Percentiles rank a stretch among this genome's conserved stretches.
These are phyloP conservation scores for Agriopis marginaria DNA, from an alignment of 2,888 invertebrate genomes.

Conservation along the genomic window DNA sequence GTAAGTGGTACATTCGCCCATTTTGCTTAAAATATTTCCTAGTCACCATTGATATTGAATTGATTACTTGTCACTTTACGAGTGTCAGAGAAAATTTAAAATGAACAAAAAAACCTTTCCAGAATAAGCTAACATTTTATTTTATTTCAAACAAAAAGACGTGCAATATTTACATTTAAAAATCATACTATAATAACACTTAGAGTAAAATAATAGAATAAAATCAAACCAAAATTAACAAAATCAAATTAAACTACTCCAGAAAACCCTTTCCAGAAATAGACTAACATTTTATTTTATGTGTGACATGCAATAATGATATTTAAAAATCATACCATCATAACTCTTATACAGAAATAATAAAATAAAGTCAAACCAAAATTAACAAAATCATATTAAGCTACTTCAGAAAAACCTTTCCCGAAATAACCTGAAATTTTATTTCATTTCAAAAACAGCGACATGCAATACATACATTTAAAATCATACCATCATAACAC, in stretches of 20 bases:
- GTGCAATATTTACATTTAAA: background rate
- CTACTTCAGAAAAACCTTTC: too few species aligned
- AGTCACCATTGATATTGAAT: too few species aligned
- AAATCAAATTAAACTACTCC: constrained; percentile 47
- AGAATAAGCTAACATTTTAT: too few species aligned
- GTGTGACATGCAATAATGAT: background rate
- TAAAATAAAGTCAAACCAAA: constrained; percentile 42
- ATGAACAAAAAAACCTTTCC: too few species aligned
- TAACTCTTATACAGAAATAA: constrained; percentile 29
- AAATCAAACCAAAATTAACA: constrained; percentile 42
- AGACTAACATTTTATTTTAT: background rate
- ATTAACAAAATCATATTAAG: constrained; percentile 43
- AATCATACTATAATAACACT: background rate
- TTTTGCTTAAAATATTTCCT: too few species aligned
- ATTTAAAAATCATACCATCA: background rate
- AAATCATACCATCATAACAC: background rate
- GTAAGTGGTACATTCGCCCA: too few species aligned
- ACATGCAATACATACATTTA: background rate
- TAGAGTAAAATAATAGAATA: constrained; percentile 43
- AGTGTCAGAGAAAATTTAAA: too few species aligned
- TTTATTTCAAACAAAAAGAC: too few species aligned
- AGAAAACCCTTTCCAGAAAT: too few species aligned
- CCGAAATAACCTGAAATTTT: too few species aligned
- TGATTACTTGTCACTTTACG: too few species aligned
- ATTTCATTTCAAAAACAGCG: too few species aligned